A percentile compares a stretch with the other conserved stretches of the same genome.
phyloP scores from a whole-genome alignment of 2,113 vertebrate species.

The Diglossa brunneiventris region DNA sequence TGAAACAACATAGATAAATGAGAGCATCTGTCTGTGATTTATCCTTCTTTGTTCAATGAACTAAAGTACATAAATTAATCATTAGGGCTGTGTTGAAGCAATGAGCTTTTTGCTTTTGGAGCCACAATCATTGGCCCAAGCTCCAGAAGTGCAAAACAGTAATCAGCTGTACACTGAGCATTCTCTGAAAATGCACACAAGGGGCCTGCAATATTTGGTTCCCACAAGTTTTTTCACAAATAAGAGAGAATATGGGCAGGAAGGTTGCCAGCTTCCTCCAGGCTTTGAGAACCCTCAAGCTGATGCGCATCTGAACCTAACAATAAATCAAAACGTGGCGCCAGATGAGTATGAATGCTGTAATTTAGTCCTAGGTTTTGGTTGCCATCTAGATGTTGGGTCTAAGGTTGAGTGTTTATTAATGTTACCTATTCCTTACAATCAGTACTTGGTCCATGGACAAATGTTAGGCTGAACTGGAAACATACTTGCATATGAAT shows the following conservation, averaged over 20 bases:
- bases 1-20: background rate
- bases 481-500: background rate
- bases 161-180: background rate
- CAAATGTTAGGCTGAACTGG: background rate
- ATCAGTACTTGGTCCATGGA: background rate
- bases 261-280: slow-evolving; percentile 2
- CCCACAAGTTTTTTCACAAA: background rate
- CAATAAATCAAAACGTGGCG: background rate
- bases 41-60: background rate
- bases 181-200: background rate
- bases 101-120: background rate
- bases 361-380: slow-evolving; percentile 6
- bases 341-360: background rate
- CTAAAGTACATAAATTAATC: slow-evolving; percentile 4
- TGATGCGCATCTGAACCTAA: background rate
- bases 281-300: background rate
- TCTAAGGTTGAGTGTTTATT: background rate
- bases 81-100: background rate
- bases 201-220: background rate
- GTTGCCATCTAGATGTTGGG: background rate
- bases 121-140: background rate
- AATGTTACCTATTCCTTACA: background rate
- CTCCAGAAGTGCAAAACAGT: background rate
- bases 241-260: background rate
- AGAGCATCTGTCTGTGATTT: slow-evolving; percentile 19